Evolutionary conservation across 2,113 vertebrate species (phyloP).

Genomic region (Cromileptes altivelis): DNA sequence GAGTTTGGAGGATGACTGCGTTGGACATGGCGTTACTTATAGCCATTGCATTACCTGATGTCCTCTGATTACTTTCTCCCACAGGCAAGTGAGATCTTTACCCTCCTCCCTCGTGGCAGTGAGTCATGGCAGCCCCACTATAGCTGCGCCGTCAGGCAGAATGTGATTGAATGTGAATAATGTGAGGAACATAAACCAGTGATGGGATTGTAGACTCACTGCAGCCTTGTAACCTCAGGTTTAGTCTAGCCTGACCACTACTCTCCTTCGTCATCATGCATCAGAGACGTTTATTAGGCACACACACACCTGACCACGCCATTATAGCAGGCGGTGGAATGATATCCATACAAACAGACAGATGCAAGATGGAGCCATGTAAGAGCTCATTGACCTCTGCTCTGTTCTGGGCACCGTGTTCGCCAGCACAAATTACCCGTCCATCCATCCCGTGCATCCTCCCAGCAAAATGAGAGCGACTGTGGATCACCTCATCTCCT

Average conservation of each 20-base stretch:
- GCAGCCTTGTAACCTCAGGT: conserved; percentile 38
- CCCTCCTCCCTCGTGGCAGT: conserved; percentile 32
- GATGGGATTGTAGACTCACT: conserved; percentile 30
- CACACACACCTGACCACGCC: conserved; percentile 29
- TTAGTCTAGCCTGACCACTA: conserved; percentile 36
- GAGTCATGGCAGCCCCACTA: conserved; percentile 61
- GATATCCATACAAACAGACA: conserved; percentile 69
- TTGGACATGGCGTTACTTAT: conserved; percentile 26
- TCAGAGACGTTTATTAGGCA: conserved; percentile 16
- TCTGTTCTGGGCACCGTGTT: conserved; percentile 36
- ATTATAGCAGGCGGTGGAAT: conserved; percentile 31
- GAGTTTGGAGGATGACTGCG: conserved; percentile 18
- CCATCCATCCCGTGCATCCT: conserved; percentile 41
- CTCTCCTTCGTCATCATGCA: conserved; percentile 42
- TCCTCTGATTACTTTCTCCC: conserved; percentile 50
- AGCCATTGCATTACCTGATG: conserved; percentile 2
- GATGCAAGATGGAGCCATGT: conserved; percentile 58
- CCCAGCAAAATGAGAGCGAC: conserved; percentile 34
- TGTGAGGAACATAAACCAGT: conserved; percentile 14
- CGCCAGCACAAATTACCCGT: conserved; percentile 59
- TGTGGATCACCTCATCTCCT: conserved; percentile 31
- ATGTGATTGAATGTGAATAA: conserved; percentile 51
- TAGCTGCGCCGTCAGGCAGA: conserved; percentile 45
- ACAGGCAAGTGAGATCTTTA: conserved; percentile 48
- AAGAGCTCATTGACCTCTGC: conserved; percentile 74